Percentiles rank a stretch among this genome's conserved stretches.
phyloP scores from a whole-genome alignment of 2,888 invertebrate species.

The Buathra laborator region DNA sequence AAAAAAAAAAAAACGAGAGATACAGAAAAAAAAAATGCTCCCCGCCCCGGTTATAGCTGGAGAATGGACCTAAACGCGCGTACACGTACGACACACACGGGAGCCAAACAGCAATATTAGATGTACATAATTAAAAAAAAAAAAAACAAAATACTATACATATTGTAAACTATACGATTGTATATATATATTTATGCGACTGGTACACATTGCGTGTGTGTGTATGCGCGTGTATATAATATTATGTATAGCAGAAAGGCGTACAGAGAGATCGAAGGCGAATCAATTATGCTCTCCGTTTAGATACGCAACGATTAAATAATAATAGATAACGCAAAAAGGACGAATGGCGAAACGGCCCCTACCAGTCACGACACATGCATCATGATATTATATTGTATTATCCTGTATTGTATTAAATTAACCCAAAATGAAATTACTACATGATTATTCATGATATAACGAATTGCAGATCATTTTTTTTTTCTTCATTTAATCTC shows the following conservation, averaged over 20 bases:
- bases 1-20: conserved; percentile 7
- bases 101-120: conserved; percentile 84
- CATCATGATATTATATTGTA: conserved; percentile 50
- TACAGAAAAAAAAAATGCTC: not conserved
- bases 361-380: conserved; percentile 31
- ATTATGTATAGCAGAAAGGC: conserved; percentile 45
- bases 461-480: not conserved
- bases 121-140: conserved; percentile 79
- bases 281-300: conserved; percentile 51
- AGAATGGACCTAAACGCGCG: conserved; percentile 70
- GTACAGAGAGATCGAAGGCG: conserved; percentile 17
- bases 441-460: conserved; percentile 35
- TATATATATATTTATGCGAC: conserved; percentile 61
- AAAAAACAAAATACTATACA: conserved; percentile 70
- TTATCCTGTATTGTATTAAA: conserved; percentile 51
- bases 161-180: conserved; percentile 67
- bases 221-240: conserved; percentile 59
- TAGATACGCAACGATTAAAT: conserved; percentile 42
- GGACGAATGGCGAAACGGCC: conserved; percentile 14
- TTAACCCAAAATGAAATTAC: conserved; percentile 61
- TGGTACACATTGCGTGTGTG: conserved; percentile 64
- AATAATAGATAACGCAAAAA: not conserved
- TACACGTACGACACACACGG: conserved; percentile 77
- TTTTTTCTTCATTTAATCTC: not conserved
- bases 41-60: conserved; percentile 54